phyloP scores from a whole-genome alignment of 1,140 invertebrate species.

The Cotesia vestalis region DNA sequence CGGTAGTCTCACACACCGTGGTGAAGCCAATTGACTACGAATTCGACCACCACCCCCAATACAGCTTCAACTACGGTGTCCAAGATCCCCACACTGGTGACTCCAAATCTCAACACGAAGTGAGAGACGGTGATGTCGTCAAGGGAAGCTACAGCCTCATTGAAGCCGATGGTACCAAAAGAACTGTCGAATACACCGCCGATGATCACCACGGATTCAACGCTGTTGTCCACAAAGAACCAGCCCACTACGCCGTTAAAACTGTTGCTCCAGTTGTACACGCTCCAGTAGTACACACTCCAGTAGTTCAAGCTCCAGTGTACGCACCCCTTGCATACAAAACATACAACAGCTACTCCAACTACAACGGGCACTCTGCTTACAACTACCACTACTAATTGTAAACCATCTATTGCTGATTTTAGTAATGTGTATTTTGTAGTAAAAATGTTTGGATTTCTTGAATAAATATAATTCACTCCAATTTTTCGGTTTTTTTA shows the following conservation, averaged over 20 bases:
- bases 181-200: conserved; percentile 31
- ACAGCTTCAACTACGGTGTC: conserved; percentile 33
- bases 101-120: conserved; percentile 37
- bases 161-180: conserved; percentile 31
- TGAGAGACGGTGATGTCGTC: conserved; percentile 37
- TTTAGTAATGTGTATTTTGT: too few species aligned
- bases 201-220: conserved; percentile 32
- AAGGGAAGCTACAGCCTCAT: conserved; percentile 37
- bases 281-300: conserved; percentile 7
- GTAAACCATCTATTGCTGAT: too few species aligned
- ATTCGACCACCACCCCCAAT: conserved; percentile 34
- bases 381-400: too few species aligned
- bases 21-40: conserved; percentile 18
- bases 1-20: conserved; percentile 7
- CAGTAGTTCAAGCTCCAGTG: background rate
- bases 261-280: conserved; percentile 14
- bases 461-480: too few species aligned
- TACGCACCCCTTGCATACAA: background rate
- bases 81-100: conserved; percentile 37
- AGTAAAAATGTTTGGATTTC: too few species aligned
- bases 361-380: too few species aligned
- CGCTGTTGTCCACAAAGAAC: conserved; percentile 31
- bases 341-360: too few species aligned
- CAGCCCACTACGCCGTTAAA: background rate
- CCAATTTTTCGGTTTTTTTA: too few species aligned